Base-by-base conservation (phyloP, 2,113 vertebrate species). In the Herpailurus yagouaroundi region DNA sequence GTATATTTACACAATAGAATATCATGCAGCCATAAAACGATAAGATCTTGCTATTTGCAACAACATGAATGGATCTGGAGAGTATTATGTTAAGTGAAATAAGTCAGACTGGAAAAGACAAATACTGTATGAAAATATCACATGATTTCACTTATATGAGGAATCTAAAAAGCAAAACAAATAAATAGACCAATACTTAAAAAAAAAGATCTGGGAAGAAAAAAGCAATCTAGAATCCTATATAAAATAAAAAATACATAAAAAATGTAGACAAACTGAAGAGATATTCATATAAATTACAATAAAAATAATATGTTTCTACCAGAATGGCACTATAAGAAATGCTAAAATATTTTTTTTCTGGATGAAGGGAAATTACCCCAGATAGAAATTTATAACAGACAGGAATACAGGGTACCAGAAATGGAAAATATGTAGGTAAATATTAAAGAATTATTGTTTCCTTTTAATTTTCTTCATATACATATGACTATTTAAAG, bases 271-370 rank as follows among this genome's bases (percentile, higher is more conserved):
- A 4, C 0, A 41, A 87, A 80, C 38, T 69, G 80, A 55, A 48
- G 0, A 45, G 66, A 25, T 4, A 81, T 80, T 57, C 5, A 52
- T 7, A 89, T 27, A 73, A 36, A 66, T 79, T 16, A 74, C 73
- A 76, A 52, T 68, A 38, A 96, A 91, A 60, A 89, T n/a, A 52
- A 90, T 68, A 21, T 79, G 81, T 80, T 96, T 74, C 25, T 27
- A 74, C 31, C 15, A 74, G 23, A 73, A 5, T 6, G 86, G 10
- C 16, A 13, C 15, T 80, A 73, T 25, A 73, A 52, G 1, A 90
- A 66, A 41, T 57, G 10, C 15, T 64, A 45, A 83, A n/a, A 7
- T 21, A 36, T 21, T 64, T 66, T 0, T 45, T 60, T 79, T 73
- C 64, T 81, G 45, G 3, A 60, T 68, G 19, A 82, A 50, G 10